Evolutionary conservation across 2,888 invertebrate genomes (phyloP).

Genomic region (Lagria hirta): DNA sequence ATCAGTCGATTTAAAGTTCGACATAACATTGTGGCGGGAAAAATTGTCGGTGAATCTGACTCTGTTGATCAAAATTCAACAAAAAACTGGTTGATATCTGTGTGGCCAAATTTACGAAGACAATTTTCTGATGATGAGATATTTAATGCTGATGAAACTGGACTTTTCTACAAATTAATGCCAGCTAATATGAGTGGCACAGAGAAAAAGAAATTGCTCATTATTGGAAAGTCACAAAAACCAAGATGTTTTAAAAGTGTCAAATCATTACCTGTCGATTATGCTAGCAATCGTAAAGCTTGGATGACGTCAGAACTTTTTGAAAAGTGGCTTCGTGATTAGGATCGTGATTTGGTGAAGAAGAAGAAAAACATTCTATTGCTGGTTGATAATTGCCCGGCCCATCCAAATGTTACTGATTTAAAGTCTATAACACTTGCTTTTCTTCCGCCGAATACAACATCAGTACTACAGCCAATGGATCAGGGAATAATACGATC

Average conservation of each 20-base stretch:
- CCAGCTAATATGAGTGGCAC: slow-evolving; percentile 37
- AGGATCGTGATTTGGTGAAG: slow-evolving; percentile 20
- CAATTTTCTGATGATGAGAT: slow-evolving; percentile 32
- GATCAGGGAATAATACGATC: slow-evolving; percentile 18
- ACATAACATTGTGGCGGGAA: slow-evolving; percentile 30
- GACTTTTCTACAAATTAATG: slow-evolving; percentile 15
- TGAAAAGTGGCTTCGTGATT: slow-evolving; percentile 4
- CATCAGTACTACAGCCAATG: slow-evolving; percentile 23
- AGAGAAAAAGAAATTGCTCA: slow-evolving; percentile 37
- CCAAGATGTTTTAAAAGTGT: slow-evolving; percentile 37
- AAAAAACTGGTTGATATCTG: slow-evolving; percentile 24
- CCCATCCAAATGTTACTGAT: slow-evolving; percentile 20
- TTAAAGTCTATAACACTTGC: slow-evolving; percentile 18
- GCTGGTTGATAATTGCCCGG: slow-evolving; percentile 29
- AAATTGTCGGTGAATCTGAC: slow-evolving; percentile 27
- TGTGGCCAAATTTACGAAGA: slow-evolving; percentile 27
- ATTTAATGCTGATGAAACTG: slow-evolving; percentile 32
- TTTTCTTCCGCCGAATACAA: slow-evolving; percentile 29
- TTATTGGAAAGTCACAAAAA: slow-evolving; percentile 41
- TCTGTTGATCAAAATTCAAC: slow-evolving; percentile 22
- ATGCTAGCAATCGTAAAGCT: slow-evolving; percentile 17
- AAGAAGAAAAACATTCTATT: slow-evolving; percentile 25
- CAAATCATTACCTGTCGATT: slow-evolving; percentile 30
- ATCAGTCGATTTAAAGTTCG: slow-evolving; percentile 29
- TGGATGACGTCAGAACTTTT: slow-evolving; percentile 21